phyloP scores from a whole-genome alignment of 2,888 invertebrate genomes.

The Esperia sulphurella region DNA sequence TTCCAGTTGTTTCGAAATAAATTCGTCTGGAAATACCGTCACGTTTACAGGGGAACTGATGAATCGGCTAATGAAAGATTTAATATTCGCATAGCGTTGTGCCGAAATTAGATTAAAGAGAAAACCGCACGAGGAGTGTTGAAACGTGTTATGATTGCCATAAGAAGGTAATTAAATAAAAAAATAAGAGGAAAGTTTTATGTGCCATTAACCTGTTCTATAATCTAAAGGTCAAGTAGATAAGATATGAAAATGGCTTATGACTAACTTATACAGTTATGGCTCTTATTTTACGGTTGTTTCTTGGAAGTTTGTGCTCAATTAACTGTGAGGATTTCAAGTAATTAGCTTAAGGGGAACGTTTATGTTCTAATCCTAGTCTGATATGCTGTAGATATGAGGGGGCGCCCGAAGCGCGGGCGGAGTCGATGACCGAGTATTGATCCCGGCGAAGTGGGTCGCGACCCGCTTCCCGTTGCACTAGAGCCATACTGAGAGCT shows the following conservation, averaged over 20 bases:
- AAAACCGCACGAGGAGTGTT: background rate
- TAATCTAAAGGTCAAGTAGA: background rate
- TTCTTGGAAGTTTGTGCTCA: background rate
- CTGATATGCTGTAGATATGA: constrained; percentile 30
- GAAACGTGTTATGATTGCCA: background rate
- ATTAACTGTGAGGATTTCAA: background rate
- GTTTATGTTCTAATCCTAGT: constrained; percentile 18
- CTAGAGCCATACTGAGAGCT: constrained; percentile 39
- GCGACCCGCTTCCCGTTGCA: constrained; percentile 73
- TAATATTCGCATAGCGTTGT: background rate
- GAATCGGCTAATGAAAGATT: background rate
- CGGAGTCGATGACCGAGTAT: constrained; percentile 77
- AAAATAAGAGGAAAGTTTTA: background rate
- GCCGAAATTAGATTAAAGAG: background rate
- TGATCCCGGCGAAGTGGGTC: constrained; percentile 74
- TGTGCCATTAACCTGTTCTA: background rate
- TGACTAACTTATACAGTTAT: background rate
- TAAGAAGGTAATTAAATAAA: background rate
- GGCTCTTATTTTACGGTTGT: background rate
- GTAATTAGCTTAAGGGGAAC: background rate
- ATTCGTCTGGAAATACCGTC: background rate
- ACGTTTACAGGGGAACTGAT: background rate
- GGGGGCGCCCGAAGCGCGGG: constrained; percentile 47
- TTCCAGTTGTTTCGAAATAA: background rate
- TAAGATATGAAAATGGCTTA: background rate